These are phyloP conservation scores for Falco rusticolus DNA, from an alignment of 2,797 vertebrate species.

Conservation along the genomic window DNA sequence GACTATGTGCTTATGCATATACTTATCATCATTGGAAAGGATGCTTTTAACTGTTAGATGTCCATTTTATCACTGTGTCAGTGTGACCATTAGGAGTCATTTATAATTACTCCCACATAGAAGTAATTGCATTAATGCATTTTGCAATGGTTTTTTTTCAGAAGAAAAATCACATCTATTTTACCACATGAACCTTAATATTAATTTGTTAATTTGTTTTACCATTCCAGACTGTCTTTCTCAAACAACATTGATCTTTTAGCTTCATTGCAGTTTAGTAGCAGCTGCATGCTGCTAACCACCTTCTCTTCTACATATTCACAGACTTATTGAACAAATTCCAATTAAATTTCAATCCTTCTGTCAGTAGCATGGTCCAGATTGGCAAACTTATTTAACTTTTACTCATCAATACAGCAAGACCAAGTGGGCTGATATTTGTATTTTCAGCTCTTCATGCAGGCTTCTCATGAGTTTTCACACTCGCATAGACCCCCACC, in stretches of 20 bases:
- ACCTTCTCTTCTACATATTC: background rate
- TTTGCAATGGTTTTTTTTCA: background rate
- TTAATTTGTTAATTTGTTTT: background rate
- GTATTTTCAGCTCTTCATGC: background rate
- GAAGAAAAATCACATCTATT: background rate
- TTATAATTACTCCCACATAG: background rate
- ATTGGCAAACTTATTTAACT: background rate
- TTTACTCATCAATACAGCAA: background rate
- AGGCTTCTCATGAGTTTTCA: background rate
- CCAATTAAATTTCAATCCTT: background rate
- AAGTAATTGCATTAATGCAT: background rate
- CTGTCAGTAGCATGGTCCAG: background rate
- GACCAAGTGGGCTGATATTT: background rate
- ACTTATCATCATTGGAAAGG: background rate
- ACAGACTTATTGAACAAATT: background rate
- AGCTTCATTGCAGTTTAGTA: background rate
- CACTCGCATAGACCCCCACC: fast-evolving
- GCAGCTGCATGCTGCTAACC: background rate
- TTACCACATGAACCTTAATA: background rate
- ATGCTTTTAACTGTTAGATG: background rate
- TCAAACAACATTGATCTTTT: background rate
- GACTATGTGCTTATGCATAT: background rate
- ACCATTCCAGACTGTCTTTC: background rate
- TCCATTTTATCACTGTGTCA: background rate
- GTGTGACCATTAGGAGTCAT: background rate